phyloP scores from a whole-genome alignment of 1,140 invertebrate genomes.

The Drosophila biarmipes region DNA sequence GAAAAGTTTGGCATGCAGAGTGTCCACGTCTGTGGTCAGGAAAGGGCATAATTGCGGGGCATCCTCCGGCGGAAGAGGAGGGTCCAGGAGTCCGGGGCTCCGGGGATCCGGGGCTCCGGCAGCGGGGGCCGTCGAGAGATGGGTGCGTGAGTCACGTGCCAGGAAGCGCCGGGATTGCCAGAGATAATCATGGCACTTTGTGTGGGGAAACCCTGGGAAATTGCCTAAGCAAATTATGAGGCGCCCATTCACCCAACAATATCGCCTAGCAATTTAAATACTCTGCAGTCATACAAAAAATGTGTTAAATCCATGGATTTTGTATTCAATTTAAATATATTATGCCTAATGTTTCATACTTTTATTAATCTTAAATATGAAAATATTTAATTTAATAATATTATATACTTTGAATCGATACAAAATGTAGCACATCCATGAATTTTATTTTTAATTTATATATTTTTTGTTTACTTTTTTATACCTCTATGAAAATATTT shows the following conservation, averaged over 20 bases:
- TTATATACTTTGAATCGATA: too few species aligned
- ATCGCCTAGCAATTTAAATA: too few species aligned
- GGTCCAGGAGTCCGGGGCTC: background rate
- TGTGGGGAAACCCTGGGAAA: background rate
- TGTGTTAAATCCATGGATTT: too few species aligned
- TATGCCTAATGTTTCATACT: too few species aligned
- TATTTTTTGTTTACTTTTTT: too few species aligned
- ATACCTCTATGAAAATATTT: too few species aligned
- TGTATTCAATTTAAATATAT: too few species aligned
- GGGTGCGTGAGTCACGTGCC: slow-evolving; percentile 20
- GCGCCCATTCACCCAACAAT: background rate
- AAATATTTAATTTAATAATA: too few species aligned
- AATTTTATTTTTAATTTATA: too few species aligned
- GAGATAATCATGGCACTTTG: slow-evolving; percentile 14
- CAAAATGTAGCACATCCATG: too few species aligned
- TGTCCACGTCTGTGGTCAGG: slow-evolving; percentile 66
- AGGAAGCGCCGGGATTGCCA: slow-evolving; percentile 3
- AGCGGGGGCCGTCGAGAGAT: background rate
- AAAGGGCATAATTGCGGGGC: slow-evolving; percentile 48
- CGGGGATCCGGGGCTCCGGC: background rate
- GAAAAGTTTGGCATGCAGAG: slow-evolving; percentile 81
- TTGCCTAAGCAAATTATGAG: background rate
- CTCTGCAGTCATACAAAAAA: too few species aligned
- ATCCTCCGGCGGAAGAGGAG: slow-evolving; percentile 9
- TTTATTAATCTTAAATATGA: too few species aligned